These are phyloP conservation scores for Neomorphus geoffroyi DNA, from an alignment of 2,797 vertebrate genomes.

Conservation along the genomic window DNA sequence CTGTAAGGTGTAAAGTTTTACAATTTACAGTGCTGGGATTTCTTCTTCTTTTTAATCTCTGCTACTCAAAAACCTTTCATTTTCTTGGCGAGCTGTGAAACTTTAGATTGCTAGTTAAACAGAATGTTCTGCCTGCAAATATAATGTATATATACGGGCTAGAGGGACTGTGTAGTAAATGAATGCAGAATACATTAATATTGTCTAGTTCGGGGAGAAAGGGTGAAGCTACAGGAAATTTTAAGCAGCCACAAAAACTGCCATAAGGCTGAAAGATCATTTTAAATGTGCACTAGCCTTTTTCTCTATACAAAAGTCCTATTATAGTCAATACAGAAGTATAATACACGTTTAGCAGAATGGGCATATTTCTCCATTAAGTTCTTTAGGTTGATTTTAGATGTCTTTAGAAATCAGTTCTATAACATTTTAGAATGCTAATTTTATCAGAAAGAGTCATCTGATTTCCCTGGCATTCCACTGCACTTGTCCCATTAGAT, in stretches of 20 bases:
- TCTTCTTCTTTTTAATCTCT: constrained; percentile 61
- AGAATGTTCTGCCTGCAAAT: constrained; percentile 15
- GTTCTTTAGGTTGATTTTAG: not conserved
- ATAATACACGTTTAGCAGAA: not conserved
- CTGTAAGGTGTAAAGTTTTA: constrained; percentile 49
- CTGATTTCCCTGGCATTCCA: not conserved
- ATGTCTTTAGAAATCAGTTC: not conserved
- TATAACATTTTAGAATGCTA: not conserved
- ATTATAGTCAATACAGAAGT: not conserved
- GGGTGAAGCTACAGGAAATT: not conserved
- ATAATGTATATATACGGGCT: not conserved
- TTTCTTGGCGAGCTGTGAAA: constrained; percentile 29
- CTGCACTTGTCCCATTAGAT: not conserved
- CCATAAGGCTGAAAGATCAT: not conserved
- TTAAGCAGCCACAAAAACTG: not conserved
- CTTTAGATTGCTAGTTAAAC: constrained; percentile 23
- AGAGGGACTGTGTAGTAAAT: not conserved
- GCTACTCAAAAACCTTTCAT: constrained; percentile 10
- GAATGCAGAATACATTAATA: not conserved
- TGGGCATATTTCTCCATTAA: not conserved
- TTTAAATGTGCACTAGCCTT: not conserved
- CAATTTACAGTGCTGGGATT: constrained; percentile 49
- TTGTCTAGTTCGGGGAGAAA: not conserved
- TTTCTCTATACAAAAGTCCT: not conserved
- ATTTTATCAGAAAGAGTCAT: not conserved